These are phyloP conservation scores for Chondrilla cf. caribensis DNA, from an alignment of 37 sponge, comb jelly and placozoan species.

Conservation along the genomic window DNA sequence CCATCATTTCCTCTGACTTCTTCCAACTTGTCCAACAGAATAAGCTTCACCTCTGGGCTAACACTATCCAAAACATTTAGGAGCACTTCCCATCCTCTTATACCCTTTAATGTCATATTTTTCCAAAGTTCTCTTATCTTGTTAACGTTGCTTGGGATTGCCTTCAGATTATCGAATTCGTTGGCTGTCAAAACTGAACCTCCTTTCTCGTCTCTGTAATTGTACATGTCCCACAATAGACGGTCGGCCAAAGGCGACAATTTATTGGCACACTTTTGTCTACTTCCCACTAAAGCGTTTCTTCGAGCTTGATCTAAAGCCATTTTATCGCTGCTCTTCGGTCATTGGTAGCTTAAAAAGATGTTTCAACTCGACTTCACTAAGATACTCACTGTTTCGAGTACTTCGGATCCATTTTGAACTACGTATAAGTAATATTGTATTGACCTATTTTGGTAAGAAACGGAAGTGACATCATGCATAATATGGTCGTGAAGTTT, in stretches of 20 bases:
- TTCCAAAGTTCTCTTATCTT: background rate
- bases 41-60: background rate
- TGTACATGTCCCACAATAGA: background rate
- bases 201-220: background rate
- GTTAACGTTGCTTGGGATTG: background rate
- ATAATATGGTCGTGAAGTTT: too few relatives aligned
- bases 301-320: background rate
- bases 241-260: background rate
- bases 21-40: too few relatives aligned
- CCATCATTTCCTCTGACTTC: too few relatives aligned
- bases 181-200: background rate
- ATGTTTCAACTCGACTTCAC: too few relatives aligned
- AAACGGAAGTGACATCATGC: too few relatives aligned
- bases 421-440: too few relatives aligned
- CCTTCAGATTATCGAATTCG: background rate
- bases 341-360: too few relatives aligned
- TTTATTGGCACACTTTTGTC: background rate
- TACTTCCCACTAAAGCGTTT: conserved; percentile 4
- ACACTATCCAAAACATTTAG: background rate
- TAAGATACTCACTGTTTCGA: too few relatives aligned
- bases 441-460: too few relatives aligned
- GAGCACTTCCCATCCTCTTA: background rate
- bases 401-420: too few relatives aligned
- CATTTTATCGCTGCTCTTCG: too few relatives aligned
- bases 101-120: background rate